These are phyloP conservation scores for Cecidostiba fungosa DNA, from an alignment of 2,888 invertebrate species.

Conservation along the genomic window DNA sequence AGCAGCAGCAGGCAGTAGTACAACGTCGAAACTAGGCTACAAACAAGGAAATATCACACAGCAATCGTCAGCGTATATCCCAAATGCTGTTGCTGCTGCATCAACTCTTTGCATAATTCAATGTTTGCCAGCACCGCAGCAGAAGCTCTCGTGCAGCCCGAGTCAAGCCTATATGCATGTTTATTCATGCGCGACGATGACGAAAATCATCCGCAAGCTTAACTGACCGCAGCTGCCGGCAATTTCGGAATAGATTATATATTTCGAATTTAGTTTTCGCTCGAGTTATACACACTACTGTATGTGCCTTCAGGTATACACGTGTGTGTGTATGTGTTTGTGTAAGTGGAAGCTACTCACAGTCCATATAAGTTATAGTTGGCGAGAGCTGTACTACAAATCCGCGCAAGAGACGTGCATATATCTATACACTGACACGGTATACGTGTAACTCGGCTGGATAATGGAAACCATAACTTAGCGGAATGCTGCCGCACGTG, in stretches of 20 bases:
- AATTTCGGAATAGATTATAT: constrained; percentile 57
- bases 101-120: constrained; percentile 53
- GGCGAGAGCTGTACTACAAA: constrained; percentile 28
- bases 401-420: constrained; percentile 18
- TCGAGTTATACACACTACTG: too few relatives aligned
- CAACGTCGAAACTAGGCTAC: background rate
- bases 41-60: constrained; percentile 2
- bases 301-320: too few relatives aligned
- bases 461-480: constrained; percentile 68
- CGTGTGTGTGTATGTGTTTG: too few relatives aligned
- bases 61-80: constrained; percentile 32
- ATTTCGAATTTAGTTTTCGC: constrained; percentile 18
- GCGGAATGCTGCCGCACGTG: constrained; percentile 47
- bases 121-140: background rate
- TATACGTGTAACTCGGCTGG: constrained; percentile 45
- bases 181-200: constrained; percentile 48
- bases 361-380: constrained; percentile 63
- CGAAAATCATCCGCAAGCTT: constrained; percentile 14
- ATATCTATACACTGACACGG: background rate
- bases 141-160: background rate
- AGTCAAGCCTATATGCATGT: constrained; percentile 30
- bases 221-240: constrained; percentile 57
- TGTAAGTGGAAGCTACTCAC: background rate
- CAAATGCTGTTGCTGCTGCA: constrained; percentile 51
- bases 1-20: background rate